Conservation (phyloP, 2,113 vertebrate species). For the Pyrgilauda ruficollis region DNA sequence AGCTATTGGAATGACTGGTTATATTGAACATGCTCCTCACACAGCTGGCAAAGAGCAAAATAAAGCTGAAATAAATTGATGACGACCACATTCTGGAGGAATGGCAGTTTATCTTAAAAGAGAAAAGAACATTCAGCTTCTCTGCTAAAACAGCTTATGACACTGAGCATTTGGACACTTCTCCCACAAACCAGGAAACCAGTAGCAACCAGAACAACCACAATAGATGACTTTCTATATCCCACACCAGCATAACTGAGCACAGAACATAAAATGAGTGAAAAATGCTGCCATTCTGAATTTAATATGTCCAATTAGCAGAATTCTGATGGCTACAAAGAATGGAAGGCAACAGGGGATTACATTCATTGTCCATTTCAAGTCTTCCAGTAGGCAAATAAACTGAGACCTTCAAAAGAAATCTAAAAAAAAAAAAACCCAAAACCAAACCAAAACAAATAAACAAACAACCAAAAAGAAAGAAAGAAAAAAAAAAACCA, state of each 20-base stretch:
- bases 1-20: neutral
- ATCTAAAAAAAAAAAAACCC: too few relatives aligned
- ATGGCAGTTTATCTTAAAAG: neutral
- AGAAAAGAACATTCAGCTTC: neutral
- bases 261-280: neutral
- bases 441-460: neutral
- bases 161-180: neutral
- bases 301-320: neutral
- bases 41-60: conserved; percentile 25
- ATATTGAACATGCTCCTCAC: neutral
- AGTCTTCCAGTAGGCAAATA: neutral
- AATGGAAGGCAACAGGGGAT: neutral
- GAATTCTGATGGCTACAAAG: neutral
- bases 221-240: neutral
- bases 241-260: neutral
- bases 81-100: neutral
- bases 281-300: neutral
- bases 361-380: neutral
- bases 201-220: neutral
- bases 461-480: neutral
- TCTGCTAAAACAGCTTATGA: neutral
- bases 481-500: neutral
- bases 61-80: conserved; percentile 29
- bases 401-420: neutral
- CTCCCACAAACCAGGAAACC: neutral